These are phyloP conservation scores for Holotrichia oblita DNA, from an alignment of 1,140 invertebrate species.

Conservation along the genomic window DNA sequence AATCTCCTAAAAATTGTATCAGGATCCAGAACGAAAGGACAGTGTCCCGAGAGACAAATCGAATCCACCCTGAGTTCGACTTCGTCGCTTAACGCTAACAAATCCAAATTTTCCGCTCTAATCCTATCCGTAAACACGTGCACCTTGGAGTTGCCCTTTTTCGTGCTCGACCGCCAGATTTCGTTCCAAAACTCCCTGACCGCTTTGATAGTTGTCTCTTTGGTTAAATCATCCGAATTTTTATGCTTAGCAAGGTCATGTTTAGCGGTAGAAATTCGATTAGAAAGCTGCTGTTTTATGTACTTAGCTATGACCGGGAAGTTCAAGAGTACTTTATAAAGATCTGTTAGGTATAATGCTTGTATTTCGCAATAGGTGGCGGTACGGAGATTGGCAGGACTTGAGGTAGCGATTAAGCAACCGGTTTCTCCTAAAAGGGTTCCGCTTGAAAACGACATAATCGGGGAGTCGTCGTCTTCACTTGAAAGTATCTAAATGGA, in stretches of 20 bases:
- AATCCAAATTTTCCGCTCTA: conserved; percentile 23
- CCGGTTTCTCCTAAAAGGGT: conserved; percentile 62
- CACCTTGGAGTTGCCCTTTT: background rate
- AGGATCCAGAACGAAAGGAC: conserved; percentile 41
- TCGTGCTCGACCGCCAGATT: background rate
- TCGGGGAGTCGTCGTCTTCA: conserved; percentile 63
- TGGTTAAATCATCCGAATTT: background rate
- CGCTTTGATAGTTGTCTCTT: background rate
- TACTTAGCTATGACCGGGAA: background rate
- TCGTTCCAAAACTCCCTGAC: conserved; percentile 22
- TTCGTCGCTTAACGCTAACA: conserved; percentile 36
- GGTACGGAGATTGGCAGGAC: conserved; percentile 42
- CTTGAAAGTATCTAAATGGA: conserved; percentile 27
- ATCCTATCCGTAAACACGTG: background rate
- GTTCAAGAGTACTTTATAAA: conserved; percentile 56
- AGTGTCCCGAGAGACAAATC: conserved; percentile 33
- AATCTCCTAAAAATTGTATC: conserved; percentile 38
- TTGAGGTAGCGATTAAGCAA: conserved; percentile 9
- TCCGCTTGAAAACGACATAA: conserved; percentile 63
- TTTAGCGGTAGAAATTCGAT: background rate
- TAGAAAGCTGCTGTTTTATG: background rate
- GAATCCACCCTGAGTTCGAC: conserved; percentile 39
- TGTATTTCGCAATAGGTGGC: conserved; percentile 64
- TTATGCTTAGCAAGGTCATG: background rate
- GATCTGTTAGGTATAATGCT: conserved; percentile 60